Evolutionary conservation across 2,888 invertebrate genomes (phyloP).

Genomic region (Pedicia rivosa): DNA sequence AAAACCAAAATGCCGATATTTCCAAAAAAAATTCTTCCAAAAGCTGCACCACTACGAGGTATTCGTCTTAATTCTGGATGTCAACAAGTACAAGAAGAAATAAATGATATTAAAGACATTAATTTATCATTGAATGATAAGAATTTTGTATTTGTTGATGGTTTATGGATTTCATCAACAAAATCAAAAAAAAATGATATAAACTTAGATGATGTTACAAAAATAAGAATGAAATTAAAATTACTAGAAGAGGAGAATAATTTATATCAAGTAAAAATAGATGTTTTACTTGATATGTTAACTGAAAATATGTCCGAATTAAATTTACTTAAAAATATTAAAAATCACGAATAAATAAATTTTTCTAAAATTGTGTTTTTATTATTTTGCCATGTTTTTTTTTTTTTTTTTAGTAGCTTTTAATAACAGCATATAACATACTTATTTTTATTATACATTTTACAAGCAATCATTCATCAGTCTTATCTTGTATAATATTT

Average conservation of each 20-base stretch:
- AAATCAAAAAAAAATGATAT: slow-evolving; percentile 15
- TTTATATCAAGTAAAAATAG: slow-evolving; percentile 26
- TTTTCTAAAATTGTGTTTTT: too few species aligned
- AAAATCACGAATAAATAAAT: too few species aligned
- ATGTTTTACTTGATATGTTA: slow-evolving; percentile 26
- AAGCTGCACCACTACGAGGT: slow-evolving; percentile 17
- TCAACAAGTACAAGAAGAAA: slow-evolving; percentile 22
- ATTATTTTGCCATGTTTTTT: too few species aligned
- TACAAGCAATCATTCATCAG: too few species aligned
- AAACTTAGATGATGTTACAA: slow-evolving; percentile 21
- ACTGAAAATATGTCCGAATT: slow-evolving; percentile 25
- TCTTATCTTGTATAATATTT: too few species aligned
- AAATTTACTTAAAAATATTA: slow-evolving; percentile 13
- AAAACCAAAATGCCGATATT: slow-evolving; percentile 24
- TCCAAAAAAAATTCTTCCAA: slow-evolving; percentile 15
- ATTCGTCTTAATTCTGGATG: slow-evolving; percentile 21
- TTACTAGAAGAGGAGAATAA: slow-evolving; percentile 26
- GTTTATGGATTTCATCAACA: slow-evolving; percentile 23
- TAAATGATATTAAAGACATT: slow-evolving; percentile 25
- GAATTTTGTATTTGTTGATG: slow-evolving; percentile 26
- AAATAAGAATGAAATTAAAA: slow-evolving; percentile 22
- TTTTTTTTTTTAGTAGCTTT: too few species aligned
- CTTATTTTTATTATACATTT: too few species aligned
- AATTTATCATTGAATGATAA: slow-evolving; percentile 24
- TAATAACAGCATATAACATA: too few species aligned